A percentile compares a stretch with the other conserved stretches of the same genome.
These are phyloP conservation scores for Pogonomyrmex barbatus DNA, from an alignment of 1,140 invertebrate species.

Conservation along the genomic window DNA sequence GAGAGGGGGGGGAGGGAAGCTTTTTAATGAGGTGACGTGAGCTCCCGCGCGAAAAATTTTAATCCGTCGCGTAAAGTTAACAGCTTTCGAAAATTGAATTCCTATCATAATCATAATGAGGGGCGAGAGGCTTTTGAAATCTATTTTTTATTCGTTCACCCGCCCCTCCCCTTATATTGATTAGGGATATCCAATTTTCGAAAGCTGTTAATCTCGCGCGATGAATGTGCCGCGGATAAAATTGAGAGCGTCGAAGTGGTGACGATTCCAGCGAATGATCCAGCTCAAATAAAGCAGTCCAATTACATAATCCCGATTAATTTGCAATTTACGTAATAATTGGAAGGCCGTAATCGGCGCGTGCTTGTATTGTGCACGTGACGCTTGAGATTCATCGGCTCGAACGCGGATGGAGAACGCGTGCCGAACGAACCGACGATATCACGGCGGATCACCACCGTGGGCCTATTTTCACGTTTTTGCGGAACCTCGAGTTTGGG, in stretches of 20 bases:
- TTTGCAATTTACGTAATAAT: slow-evolving; percentile 1
- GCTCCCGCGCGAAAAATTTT: not conserved
- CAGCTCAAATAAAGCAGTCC: not conserved
- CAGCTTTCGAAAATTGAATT: too few species aligned
- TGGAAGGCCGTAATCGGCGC: not conserved
- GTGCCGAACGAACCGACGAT: too few species aligned
- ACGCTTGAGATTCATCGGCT: not conserved
- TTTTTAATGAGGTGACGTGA: not conserved
- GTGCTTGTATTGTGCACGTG: not conserved
- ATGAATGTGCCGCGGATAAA: not conserved
- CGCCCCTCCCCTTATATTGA: not conserved
- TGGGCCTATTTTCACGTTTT: slow-evolving; percentile 12
- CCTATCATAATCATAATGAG: too few species aligned
- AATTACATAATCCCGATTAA: slow-evolving; percentile 10
- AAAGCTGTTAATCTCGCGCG: not conserved
- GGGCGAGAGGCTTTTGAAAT: not conserved
- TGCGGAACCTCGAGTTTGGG: slow-evolving; percentile 11
- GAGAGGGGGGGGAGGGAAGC: not conserved
- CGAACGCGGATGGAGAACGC: not conserved
- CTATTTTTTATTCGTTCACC: not conserved
- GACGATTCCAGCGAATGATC: not conserved
- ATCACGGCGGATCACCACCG: not conserved
- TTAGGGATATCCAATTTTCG: not conserved
- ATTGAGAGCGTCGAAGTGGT: not conserved
- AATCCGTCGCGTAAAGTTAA: too few species aligned